Evolutionary conservation across 2,888 invertebrate genomes (phyloP).

Genomic region (Neocrepidodera transversa): DNA sequence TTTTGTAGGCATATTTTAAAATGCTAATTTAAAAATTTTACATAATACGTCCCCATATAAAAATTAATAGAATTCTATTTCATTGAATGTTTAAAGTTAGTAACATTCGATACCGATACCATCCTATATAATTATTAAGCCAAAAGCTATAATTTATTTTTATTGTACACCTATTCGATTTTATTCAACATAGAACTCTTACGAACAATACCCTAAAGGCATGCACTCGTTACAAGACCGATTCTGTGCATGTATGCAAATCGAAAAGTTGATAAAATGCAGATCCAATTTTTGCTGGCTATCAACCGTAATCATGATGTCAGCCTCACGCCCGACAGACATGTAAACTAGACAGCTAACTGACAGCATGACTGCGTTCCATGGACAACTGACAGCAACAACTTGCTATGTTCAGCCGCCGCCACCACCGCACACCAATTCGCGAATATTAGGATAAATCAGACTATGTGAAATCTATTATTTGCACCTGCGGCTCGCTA

Average conservation of each 20-base stretch:
- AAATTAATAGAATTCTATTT: no score
- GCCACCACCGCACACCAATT: conserved; percentile 49
- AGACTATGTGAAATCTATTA: conserved; percentile 26
- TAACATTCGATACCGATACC: no score
- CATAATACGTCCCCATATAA: no score
- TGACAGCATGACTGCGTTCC: conserved; percentile 64
- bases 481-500: conserved; percentile 12
- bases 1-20: no score
- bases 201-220: not conserved
- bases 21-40: no score
- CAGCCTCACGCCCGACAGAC: conserved; percentile 56
- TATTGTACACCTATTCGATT: no score
- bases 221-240: conserved; percentile 1
- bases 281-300: conserved; percentile 58
- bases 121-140: no score
- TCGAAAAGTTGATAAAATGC: conserved; percentile 57
- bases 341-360: conserved; percentile 65
- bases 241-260: conserved; percentile 52
- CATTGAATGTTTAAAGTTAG: no score
- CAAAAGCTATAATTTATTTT: no score
- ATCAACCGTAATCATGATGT: conserved; percentile 55
- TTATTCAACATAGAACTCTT: no score
- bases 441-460: conserved; percentile 57
- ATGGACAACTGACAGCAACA: conserved; percentile 61
- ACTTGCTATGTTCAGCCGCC: conserved; percentile 59